Evolutionary conservation across 2,888 invertebrate genomes (phyloP), one percentile per base, ranked within the genome.

Genomic region (Bombylius major): DNA sequence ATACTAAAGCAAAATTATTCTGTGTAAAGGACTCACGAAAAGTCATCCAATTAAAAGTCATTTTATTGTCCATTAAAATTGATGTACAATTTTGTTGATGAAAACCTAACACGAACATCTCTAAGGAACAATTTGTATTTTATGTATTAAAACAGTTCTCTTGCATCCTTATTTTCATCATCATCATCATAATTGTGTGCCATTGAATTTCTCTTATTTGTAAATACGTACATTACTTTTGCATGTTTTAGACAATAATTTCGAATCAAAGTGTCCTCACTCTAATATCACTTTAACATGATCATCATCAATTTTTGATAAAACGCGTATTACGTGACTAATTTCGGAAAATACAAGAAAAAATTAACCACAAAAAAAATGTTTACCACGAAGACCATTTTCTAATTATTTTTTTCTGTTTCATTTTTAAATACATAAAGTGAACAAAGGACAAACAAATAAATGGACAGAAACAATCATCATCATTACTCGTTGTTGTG

Each of bases 301-400:
- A 54, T 54, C 54, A 50, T 49, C 54, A 54, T 54, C 50, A 54
- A 54, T 54, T 54, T 54, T 50, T 54, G 54, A 54, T 54, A 54
- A 54, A 54, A 49, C 54, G 50, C 45, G 48, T 42, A 42, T 54
- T 54, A 54, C 54, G 54, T 54, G 54, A 54, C 50, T 48, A 54
- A 54, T 54, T 54, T 44, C 36, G 9, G 36, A 36, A 36, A 36
- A 36, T 36, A 36, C 7, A 36, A 36, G 9, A 36, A 36, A 36
- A 36, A 36, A 36, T 6, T 9, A 36, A 36, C 6, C 6, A 36
- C 36, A 36, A 36, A 8, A 36, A 1, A 36, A 36, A 36, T 8
- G 1, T 36, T 8, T 9, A 36, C 6, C 36, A 36, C 36, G 36
- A 36, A 36, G 9, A 36, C 36, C 9, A 36, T 36, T 8, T 36